phyloP scores from a whole-genome alignment of 1,140 invertebrate species.

The silkworm (Bombyx mori) region DNA sequence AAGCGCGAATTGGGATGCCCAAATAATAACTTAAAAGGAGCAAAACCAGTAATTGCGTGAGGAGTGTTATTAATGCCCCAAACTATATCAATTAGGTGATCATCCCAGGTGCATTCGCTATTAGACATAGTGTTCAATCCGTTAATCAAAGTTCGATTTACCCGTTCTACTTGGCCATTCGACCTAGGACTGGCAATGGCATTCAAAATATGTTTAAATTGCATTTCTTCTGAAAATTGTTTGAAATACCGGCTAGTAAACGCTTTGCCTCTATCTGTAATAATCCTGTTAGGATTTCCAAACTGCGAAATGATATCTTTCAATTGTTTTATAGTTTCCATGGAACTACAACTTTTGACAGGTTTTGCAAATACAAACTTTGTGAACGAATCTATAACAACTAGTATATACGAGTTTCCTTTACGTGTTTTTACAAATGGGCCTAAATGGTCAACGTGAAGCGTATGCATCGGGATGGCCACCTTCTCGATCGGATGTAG shows the following conservation, averaged over 20 bases:
- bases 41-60: too few relatives aligned
- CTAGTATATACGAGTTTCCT: conserved; percentile 24
- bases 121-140: too few relatives aligned
- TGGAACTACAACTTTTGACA: conserved; percentile 17
- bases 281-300: conserved; percentile 22
- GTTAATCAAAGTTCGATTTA: too few relatives aligned
- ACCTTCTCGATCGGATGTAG: conserved; percentile 28
- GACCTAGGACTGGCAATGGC: too few relatives aligned
- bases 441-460: conserved; percentile 34
- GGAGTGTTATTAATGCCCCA: too few relatives aligned
- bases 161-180: too few relatives aligned
- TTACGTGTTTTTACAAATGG: conserved; percentile 26
- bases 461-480: conserved; percentile 24
- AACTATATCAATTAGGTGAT: too few relatives aligned
- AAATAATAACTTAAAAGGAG: too few relatives aligned
- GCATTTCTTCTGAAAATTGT: conserved; percentile 14
- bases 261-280: conserved; percentile 26
- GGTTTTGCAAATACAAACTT: conserved; percentile 29
- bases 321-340: conserved; percentile 20
- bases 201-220: too few relatives aligned
- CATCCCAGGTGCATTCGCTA: too few relatives aligned
- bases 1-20: too few relatives aligned
- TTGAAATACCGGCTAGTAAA: conserved; percentile 27
- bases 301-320: conserved; percentile 20
- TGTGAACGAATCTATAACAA: conserved; percentile 32